Base-by-base conservation (phyloP, 2,888 invertebrate species). In the Dicycla oo region DNA sequence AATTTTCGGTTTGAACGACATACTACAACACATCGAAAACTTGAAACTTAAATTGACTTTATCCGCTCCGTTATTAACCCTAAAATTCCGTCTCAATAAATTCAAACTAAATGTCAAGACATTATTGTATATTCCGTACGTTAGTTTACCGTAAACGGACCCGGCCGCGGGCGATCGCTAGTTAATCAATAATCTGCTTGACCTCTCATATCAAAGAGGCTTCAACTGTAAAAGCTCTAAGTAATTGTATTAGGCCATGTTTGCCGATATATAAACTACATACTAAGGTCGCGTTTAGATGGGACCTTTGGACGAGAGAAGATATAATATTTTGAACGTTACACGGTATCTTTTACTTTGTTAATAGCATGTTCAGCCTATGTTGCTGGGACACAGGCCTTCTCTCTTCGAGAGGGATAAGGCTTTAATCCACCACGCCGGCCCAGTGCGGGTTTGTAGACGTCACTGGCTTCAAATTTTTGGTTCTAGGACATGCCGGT, bases 111-210 rank as follows among this genome's bases (percentile, higher is more conserved):
- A 79, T 53, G 51, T 53, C 66, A 66, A 70, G 80, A 70, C 45
- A 40, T 78, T 56, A n/a, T n/a, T n/a, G n/a, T n/a, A 78, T 73
- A 78, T 49, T 53, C 38, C 53, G 23, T 56, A 63, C 64, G 56
- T 56, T 78, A 61, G 69, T 74, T 58, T 61, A 54, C 58, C 63
- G 63, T 67, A 56, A 63, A 74, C 82, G 73, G 67, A 69, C 45
- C 67, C 5, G 23, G 56, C 80, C 82, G 78, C 68, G 57, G 81
- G 79, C 81, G 58, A 72, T 79, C n/a, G 69, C 68, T 82, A 62
- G 82, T 82, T 81, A 79, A 83, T 82, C 82, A 81, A 82, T 81
- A 81, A 81, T 81, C 79, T 81, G 73, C 78, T 81, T 78, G 83
- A 83, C 81, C 83, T 75, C 75, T 30, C 73, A 74, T 75, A 83